These are phyloP conservation scores for Plectrocnemia conspersa DNA, from an alignment of 1,140 invertebrate genomes.

Conservation along the genomic window DNA sequence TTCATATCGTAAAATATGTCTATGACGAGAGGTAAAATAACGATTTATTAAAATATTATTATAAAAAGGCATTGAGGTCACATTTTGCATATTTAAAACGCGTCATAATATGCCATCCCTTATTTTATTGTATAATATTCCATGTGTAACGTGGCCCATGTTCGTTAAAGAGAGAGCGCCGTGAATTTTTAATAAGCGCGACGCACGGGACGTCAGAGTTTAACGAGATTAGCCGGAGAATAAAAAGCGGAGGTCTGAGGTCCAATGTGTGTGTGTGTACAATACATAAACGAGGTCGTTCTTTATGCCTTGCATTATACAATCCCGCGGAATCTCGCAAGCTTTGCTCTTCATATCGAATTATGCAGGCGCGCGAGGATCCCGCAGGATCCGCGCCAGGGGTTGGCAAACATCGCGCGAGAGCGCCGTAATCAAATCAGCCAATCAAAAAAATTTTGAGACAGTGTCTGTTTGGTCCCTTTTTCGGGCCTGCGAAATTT, in stretches of 20 bases:
- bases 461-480: not conserved
- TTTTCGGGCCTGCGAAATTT: not conserved
- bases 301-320: too few species aligned
- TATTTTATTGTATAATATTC: too few species aligned
- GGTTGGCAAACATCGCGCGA: not conserved
- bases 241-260: constrained; percentile 1
- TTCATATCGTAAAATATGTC: too few species aligned
- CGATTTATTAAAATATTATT: too few species aligned
- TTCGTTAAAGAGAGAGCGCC: not conserved
- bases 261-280: too few species aligned
- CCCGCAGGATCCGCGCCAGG: not conserved
- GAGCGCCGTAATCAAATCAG: constrained; percentile 2
- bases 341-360: constrained; percentile 5
- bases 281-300: constrained; percentile 1
- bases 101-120: too few species aligned
- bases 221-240: constrained; percentile 3
- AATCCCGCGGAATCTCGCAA: constrained; percentile 1
- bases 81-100: too few species aligned
- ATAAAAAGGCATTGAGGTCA: too few species aligned
- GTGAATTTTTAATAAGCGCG: constrained; percentile 1
- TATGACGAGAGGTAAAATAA: too few species aligned
- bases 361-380: not conserved
- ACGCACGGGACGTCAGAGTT: too few species aligned
- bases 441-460: constrained; percentile 8
- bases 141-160: not conserved